phyloP scores from a whole-genome alignment of 2,797 vertebrate species.

The Scolopax rusticola region DNA sequence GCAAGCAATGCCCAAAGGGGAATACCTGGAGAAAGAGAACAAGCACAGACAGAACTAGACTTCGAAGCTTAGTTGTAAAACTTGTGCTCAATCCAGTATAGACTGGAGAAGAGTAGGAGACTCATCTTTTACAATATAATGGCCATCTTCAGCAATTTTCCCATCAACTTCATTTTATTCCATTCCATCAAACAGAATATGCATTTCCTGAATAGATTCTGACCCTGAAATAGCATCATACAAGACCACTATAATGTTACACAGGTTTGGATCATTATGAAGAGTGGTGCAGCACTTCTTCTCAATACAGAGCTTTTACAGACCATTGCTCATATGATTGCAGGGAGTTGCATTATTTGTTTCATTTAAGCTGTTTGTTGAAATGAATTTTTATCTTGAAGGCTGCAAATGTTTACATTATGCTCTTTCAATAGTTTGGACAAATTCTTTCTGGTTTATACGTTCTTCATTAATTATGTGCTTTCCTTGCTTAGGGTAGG shows the following conservation, averaged over 20 bases:
- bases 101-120: background rate
- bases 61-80: background rate
- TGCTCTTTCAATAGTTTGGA: background rate
- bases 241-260: background rate
- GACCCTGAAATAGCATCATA: background rate
- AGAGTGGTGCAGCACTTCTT: background rate
- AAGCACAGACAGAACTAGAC: background rate
- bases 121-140: background rate
- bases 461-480: background rate
- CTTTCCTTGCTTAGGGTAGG: background rate
- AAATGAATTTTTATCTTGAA: background rate
- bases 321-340: background rate
- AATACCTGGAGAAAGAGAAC: conserved; percentile 88
- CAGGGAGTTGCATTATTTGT: background rate
- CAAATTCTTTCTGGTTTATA: background rate
- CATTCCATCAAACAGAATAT: background rate
- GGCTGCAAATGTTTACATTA: background rate
- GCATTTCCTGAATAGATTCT: background rate
- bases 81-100: background rate
- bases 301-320: background rate
- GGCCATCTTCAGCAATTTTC: background rate
- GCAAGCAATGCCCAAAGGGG: conserved; percentile 96
- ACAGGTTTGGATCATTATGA: background rate
- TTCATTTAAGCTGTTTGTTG: background rate
- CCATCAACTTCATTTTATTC: background rate